Conservation (phyloP, 2,797 vertebrate genomes). For the Rhynchonycteris naso region DNA sequence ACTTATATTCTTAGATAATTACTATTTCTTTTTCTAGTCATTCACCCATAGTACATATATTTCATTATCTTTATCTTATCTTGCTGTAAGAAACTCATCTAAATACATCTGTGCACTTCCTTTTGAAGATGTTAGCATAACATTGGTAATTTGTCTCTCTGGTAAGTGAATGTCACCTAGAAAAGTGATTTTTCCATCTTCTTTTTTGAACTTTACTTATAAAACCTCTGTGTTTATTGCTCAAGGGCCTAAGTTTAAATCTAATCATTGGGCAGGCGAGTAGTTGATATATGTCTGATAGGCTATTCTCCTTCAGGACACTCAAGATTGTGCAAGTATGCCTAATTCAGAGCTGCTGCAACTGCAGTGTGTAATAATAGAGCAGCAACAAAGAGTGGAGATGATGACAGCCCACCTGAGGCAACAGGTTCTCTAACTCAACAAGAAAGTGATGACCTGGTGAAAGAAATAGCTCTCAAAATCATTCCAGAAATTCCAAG, state of each 20-base stretch:
- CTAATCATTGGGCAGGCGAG: background rate
- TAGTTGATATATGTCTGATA: slow-evolving; percentile 20
- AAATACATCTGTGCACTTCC: slow-evolving; percentile 18
- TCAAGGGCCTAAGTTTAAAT: slow-evolving; percentile 13
- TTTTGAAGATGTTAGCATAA: slow-evolving; percentile 25
- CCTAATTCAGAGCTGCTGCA: slow-evolving; percentile 57
- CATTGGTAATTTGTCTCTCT: background rate
- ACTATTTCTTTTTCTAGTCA: slow-evolving; percentile 40
- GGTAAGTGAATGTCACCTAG: background rate
- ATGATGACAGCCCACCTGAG: background rate
- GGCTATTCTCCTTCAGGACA: slow-evolving; percentile 46
- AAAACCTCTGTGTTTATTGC: background rate
- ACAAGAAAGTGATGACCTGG: slow-evolving; percentile 27
- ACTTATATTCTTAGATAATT: background rate
- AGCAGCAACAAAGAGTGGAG: background rate
- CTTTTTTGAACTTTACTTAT: slow-evolving; percentile 27
- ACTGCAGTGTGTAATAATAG: background rate
- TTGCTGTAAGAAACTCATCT: slow-evolving; percentile 23
- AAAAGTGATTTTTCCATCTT: background rate
- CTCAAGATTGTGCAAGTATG: slow-evolving; percentile 44
- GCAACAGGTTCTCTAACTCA: slow-evolving; percentile 18
- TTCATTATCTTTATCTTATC: slow-evolving; percentile 56
- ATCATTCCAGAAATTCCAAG: slow-evolving; percentile 56
- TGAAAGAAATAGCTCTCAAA: slow-evolving; percentile 1
- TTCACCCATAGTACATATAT: background rate